phyloP scores from a whole-genome alignment of 1,140 invertebrate genomes.

The Leptestheria dahalacensis region DNA sequence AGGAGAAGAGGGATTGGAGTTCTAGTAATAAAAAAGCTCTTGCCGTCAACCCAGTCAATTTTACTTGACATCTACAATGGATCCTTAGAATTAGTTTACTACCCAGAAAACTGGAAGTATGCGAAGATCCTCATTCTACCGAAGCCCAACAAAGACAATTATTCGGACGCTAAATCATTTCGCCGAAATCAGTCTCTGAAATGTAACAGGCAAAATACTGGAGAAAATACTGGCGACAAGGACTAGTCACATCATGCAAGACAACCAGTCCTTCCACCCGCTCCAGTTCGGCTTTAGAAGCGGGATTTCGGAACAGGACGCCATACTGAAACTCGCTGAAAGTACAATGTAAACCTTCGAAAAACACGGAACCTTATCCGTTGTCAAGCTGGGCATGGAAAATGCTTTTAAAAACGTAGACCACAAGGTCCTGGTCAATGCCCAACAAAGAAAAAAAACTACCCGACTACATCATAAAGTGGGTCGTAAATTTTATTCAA shows the following conservation, averaged over 20 bases:
- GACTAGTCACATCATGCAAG: background rate
- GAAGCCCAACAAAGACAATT: slow-evolving; percentile 1
- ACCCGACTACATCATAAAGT: background rate
- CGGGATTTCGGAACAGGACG: background rate
- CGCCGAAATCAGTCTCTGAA: background rate
- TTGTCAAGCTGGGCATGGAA: background rate
- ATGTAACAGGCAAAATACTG: background rate
- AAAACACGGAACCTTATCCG: background rate
- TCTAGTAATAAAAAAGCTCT: no score
- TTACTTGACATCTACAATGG: background rate
- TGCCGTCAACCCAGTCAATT: no score
- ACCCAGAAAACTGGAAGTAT: background rate
- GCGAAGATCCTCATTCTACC: slow-evolving; percentile 1
- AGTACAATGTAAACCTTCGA: background rate
- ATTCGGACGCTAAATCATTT: background rate
- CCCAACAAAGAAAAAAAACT: background rate
- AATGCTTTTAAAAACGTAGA: background rate
- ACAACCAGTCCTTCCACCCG: background rate
- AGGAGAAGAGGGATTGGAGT: no score
- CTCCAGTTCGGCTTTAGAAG: background rate
- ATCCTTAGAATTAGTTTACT: slow-evolving; percentile 1
- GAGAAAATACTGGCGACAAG: slow-evolving; percentile 4
- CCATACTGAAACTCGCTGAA: background rate
- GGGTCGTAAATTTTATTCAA: background rate
- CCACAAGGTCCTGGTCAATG: background rate